These are phyloP conservation scores for Microchrysa polita DNA, from an alignment of 2,888 invertebrate species.

Conservation along the genomic window DNA sequence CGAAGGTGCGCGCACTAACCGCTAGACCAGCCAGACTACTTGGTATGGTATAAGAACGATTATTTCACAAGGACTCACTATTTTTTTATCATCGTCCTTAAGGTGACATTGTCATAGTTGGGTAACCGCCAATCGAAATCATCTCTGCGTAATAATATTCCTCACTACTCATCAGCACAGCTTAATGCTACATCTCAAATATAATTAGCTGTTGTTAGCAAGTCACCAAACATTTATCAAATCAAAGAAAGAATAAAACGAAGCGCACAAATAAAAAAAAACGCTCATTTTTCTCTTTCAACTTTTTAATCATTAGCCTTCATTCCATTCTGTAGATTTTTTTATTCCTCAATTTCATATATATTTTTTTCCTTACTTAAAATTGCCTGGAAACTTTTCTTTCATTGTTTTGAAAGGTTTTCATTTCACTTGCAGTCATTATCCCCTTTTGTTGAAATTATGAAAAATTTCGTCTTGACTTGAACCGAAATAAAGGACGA, in stretches of 20 bases:
- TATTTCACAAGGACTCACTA: too few species aligned
- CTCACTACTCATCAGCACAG: background rate
- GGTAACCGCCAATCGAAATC: too few species aligned
- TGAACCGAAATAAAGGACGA: constrained; percentile 4
- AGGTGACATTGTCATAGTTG: too few species aligned
- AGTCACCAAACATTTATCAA: constrained; percentile 41
- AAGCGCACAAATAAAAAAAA: background rate
- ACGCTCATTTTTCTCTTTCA: background rate
- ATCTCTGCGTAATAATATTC: too few species aligned
- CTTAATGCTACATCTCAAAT: background rate
- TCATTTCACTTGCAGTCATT: constrained; percentile 45
- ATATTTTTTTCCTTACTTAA: constrained; percentile 30
- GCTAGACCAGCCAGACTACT: too few species aligned
- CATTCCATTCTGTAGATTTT: too few species aligned
- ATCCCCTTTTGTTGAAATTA: constrained; percentile 44
- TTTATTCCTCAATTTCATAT: background rate
- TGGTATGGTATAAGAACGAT: too few species aligned
- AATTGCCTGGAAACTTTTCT: constrained; percentile 39
- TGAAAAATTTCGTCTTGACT: constrained; percentile 36
- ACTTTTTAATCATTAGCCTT: constrained; percentile 31
- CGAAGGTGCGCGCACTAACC: too few species aligned
- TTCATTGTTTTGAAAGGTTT: constrained; percentile 43
- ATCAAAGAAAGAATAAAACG: background rate
- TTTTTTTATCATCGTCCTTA: too few species aligned
- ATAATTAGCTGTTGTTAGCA: constrained; percentile 39